phyloP scores from a whole-genome alignment of 64 coral and sea anemone genomes.

The Stichodactyla mertensii region DNA sequence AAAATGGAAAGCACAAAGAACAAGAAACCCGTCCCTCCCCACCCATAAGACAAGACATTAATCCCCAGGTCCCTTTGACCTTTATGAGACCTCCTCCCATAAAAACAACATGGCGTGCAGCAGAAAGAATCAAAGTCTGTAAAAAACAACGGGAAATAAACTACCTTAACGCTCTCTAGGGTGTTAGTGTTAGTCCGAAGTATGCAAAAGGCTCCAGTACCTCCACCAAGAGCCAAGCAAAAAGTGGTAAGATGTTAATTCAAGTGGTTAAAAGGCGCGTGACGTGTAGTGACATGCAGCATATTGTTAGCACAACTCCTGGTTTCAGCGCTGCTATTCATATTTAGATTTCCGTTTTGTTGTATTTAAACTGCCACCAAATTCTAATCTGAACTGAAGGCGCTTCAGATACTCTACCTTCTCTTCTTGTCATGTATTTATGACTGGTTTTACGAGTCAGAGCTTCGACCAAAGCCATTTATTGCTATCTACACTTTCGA shows the following conservation, averaged over 20 bases:
- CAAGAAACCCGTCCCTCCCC: background rate
- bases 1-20: background rate
- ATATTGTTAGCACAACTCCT: background rate
- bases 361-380: background rate
- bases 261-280: background rate
- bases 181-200: background rate
- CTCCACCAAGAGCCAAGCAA: constrained; percentile 54
- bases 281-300: background rate
- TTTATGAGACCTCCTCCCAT: background rate
- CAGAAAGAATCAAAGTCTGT: background rate
- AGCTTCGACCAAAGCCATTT: background rate
- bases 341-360: background rate
- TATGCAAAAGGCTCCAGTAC: constrained; percentile 49
- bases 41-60: background rate
- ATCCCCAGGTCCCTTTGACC: background rate
- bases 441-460: background rate
- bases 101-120: background rate
- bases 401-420: background rate
- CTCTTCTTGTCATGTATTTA: background rate
- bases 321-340: background rate
- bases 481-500: no score
- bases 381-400: background rate
- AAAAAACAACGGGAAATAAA: background rate
- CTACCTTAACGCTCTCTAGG: background rate
- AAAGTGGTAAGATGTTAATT: constrained; percentile 36